Evolutionary conservation across 2,113 vertebrate species (phyloP).

Genomic region (Sinocyclocheilus anophthalmus): DNA sequence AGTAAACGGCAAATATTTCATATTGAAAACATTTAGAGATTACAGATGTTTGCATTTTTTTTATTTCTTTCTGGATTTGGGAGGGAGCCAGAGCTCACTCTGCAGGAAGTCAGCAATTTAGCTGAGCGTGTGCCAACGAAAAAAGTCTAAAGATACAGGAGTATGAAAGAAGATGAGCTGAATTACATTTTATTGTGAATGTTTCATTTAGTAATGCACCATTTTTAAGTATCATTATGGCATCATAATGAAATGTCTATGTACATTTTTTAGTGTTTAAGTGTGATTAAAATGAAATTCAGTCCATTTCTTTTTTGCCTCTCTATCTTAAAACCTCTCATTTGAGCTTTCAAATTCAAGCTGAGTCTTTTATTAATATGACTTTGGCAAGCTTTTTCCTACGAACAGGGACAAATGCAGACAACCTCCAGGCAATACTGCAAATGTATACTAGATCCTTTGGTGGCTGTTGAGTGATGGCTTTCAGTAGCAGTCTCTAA

Average conservation of each 20-base stretch:
- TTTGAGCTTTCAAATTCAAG: background rate
- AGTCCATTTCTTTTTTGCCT: background rate
- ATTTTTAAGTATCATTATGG: background rate
- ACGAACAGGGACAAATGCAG: background rate
- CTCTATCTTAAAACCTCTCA: too few species aligned
- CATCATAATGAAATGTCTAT: background rate
- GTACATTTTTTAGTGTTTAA: background rate
- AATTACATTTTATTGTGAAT: background rate
- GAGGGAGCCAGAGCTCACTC: slow-evolving; percentile 4
- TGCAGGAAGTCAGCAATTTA: background rate
- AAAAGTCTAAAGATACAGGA: slow-evolving; percentile 1
- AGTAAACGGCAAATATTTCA: background rate
- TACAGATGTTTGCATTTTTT: background rate
- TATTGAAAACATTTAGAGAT: slow-evolving; percentile 8
- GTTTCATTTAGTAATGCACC: background rate
- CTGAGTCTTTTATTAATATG: background rate
- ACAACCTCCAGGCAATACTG: background rate
- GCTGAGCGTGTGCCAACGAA: background rate
- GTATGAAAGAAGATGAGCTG: background rate
- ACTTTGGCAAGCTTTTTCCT: background rate
- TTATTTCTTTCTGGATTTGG: background rate
- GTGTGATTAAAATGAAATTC: background rate
- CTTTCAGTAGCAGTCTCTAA: slow-evolving; percentile 18
- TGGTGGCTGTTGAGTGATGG: slow-evolving; percentile 11
- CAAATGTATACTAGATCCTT: background rate